A percentile compares a stretch with the other conserved stretches of the same genome.
Conservation (phyloP, 2,797 vertebrate species). For the Aphelocoma californica region DNA sequence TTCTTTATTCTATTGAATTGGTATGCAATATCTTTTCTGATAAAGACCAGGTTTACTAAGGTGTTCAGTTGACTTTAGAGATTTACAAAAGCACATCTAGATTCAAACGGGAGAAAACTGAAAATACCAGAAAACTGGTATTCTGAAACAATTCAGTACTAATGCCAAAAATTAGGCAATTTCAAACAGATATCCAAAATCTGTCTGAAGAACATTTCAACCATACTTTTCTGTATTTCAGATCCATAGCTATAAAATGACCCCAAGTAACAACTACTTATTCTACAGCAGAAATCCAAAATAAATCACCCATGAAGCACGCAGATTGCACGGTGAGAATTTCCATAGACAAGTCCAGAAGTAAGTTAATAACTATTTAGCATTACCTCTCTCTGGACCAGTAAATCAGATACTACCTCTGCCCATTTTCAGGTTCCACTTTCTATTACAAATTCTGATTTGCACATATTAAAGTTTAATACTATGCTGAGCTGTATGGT, state of each 20-base stretch:
- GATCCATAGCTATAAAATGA: not conserved
- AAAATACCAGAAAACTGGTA: not conserved
- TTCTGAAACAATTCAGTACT: not conserved
- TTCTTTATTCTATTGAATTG: not conserved
- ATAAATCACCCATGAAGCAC: not conserved
- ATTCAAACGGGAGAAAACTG: not conserved
- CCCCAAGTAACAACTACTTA: not conserved
- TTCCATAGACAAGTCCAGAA: not conserved
- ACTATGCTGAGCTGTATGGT: not conserved
- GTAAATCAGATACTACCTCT: not conserved
- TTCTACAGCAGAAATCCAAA: not conserved
- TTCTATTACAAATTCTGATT: not conserved
- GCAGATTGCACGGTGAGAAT: not conserved
- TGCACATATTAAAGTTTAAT: not conserved
- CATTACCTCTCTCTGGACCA: not conserved
- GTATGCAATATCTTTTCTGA: not conserved
- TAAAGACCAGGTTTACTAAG: not conserved
- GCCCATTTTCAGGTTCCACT: not conserved
- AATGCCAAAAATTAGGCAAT: not conserved
- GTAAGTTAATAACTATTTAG: not conserved
- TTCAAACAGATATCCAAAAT: not conserved
- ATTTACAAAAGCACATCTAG: not conserved
- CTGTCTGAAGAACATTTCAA: not conserved
- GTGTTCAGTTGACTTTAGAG: not conserved
- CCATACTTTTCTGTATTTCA: not conserved